Base-by-base conservation (phyloP, 2,113 vertebrate genomes). In the Dendrocopos noguchii region DNA sequence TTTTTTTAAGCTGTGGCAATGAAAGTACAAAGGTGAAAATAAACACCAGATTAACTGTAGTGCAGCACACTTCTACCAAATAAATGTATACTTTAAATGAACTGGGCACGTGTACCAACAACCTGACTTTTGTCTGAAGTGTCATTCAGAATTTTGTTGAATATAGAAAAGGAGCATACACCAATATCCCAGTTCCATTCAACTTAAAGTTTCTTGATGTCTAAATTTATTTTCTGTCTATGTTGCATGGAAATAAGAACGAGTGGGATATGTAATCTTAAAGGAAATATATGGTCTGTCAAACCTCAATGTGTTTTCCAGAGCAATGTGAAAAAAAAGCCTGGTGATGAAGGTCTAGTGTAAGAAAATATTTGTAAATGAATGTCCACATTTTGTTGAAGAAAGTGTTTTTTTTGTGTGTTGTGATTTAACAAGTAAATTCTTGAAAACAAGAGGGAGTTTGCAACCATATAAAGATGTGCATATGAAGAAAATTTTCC, bases 21-120 rank as follows among this genome's bases (percentile, higher is more conserved):
- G 24, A 39, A 75, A 87, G 25, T 81, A 83, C 89, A 91, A 79
- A 87, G 7, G 8, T 53, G 60, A 77, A 94, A 95, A 90, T 68
- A 57, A 92, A 66, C 15, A 71, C 66, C 39, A 80, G 31, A 47
- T 18, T 75, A 79, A 89, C 28, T 64, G 36, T 55, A 64, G 28
- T 25, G 10, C 18, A 90, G 7, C 46, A 57, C 6, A 84, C 33
- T 31, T 20, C 15, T 47, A 11, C 5, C 71, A 28, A 74, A 74
- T 50, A 79, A 63, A 44, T 39, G 10, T 76, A 15, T 0, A 60
- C 22, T 81, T 88, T 81, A 29, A 34, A 46, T 50, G 76, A 71
- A 66, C 28, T 78, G 60, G 57, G 25, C 24, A 66, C 3, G 24
- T 29, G 31, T 12, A 28, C 8, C 8, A 68, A 28, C 15, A 81